Evolutionary conservation across 2,888 invertebrate genomes (phyloP), one percentile per base, ranked within the genome.

Genomic region (Furcula furcula): DNA sequence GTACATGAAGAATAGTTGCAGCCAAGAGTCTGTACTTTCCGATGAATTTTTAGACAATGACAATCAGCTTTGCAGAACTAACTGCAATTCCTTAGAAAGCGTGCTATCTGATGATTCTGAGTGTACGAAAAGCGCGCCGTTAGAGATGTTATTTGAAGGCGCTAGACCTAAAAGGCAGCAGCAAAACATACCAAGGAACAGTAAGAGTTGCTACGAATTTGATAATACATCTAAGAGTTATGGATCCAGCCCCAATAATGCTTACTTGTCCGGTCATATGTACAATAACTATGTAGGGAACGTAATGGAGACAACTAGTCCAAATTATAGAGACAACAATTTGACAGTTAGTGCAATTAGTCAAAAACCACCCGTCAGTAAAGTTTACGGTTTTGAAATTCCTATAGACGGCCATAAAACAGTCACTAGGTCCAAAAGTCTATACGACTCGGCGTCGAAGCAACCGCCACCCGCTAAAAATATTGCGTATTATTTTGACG

Each of bases 51-150:
- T 91, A 29, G 86, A 86, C 10, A 81, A 84, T 18, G 91, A 92
- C 33, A 91, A 91, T 52, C 93, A 91, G 22, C 85, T 92, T 40
- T 90, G 88, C 1, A 90, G 92, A 60, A 92, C 91, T 3, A 93
- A 93, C 60, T 94, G 94, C 61, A 93, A 94, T 59, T 95, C 95
- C 36, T 90, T 95, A 59, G 95, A 95, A 66, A 95, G 95, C 58
- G 92, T 96, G 3, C 70, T 95, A 0, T 95, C 95, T 0, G 95
- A 95, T 68, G 95, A 95, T 46, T 94, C 94, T 0, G 93, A 93
- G 54, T 91, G 91, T 50, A 94, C 94, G 4, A 94, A 94, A 72
- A 94, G 94, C 34, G 95, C 94, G 0, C 95, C 95, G 0, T 68
- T 95, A 19, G 95, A 94, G 72, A 92, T 93, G 68, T 70, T 94